A percentile compares a stretch with the other conserved stretches of the same genome.
phyloP scores from a whole-genome alignment of 2,888 invertebrate genomes.

The Dynastes hyllus region DNA sequence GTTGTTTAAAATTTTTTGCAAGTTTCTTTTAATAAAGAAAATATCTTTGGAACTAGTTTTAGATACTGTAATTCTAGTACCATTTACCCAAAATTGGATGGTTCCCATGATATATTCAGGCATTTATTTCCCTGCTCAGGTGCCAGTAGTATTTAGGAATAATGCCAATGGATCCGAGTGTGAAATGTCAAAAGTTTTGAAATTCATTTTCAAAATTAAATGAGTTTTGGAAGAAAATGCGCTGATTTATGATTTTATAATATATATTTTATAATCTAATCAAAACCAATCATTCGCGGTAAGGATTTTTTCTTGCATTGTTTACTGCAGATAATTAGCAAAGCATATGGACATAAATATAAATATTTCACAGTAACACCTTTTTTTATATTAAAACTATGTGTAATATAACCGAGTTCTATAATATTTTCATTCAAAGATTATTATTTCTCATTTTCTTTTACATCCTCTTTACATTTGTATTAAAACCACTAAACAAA shows the following conservation, averaged over 20 bases:
- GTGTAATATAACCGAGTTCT: slow-evolving; percentile 12
- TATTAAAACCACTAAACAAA: slow-evolving; percentile 26
- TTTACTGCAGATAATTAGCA: slow-evolving; percentile 13
- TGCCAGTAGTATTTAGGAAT: background rate
- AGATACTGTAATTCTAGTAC: too few species aligned
- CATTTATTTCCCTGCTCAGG: too few species aligned
- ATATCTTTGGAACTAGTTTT: too few species aligned
- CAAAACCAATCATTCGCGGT: slow-evolving; percentile 1
- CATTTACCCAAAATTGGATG: too few species aligned
- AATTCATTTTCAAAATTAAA: background rate
- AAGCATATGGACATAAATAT: slow-evolving; percentile 17
- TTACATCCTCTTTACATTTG: slow-evolving; percentile 17
- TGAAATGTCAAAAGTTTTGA: background rate
- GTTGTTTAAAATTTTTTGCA: too few species aligned
- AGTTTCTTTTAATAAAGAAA: too few species aligned
- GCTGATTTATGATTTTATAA: too few species aligned
- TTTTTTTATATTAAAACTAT: too few species aligned
- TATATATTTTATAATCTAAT: slow-evolving; percentile 6
- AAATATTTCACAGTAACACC: slow-evolving; percentile 13
- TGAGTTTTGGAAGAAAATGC: background rate
- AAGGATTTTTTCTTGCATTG: background rate
- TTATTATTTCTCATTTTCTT: slow-evolving; percentile 34
- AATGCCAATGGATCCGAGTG: background rate
- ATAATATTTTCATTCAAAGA: background rate
- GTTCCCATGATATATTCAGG: too few species aligned